Conservation (phyloP, 2,888 invertebrate genomes). For the Caenorhabditis wallacei region DNA sequence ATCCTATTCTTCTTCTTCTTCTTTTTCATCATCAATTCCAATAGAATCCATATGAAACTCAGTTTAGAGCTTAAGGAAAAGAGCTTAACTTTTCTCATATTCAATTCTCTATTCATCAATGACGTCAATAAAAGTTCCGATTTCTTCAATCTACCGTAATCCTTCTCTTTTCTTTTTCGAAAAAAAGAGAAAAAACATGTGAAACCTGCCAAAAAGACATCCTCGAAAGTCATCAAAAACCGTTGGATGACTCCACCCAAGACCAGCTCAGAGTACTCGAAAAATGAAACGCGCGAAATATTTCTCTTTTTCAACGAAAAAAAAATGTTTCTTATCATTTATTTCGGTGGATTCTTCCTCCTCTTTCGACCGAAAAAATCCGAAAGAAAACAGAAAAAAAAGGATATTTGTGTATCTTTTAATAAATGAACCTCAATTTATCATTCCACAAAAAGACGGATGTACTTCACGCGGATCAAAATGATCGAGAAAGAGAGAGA, state of each 20-base stretch:
- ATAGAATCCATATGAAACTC: conserved; percentile 24
- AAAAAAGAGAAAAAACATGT: conserved; percentile 32
- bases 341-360: background rate
- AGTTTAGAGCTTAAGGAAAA: conserved; percentile 13
- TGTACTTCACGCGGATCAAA: conserved; percentile 52
- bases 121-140: conserved; percentile 43
- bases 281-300: conserved; percentile 51
- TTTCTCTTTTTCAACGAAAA: conserved; percentile 10
- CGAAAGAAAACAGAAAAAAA: background rate
- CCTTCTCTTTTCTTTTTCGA: too few relatives aligned
- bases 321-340: conserved; percentile 38
- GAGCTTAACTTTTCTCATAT: conserved; percentile 20
- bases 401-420: conserved; percentile 12
- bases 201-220: conserved; percentile 54
- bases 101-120: background rate
- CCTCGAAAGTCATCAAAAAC: conserved; percentile 53
- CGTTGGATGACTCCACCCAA: conserved; percentile 20
- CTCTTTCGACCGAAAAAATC: background rate
- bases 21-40: conserved; percentile 14
- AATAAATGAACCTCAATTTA: conserved; percentile 60
- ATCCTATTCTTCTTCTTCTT: conserved; percentile 1
- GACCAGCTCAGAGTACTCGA: conserved; percentile 48
- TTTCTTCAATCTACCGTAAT: conserved; percentile 38
- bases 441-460: conserved; percentile 50
- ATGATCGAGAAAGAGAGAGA: conserved; percentile 10